These are phyloP conservation scores for Typhlomys cinereus DNA, from an alignment of 2,113 vertebrate species.

Conservation along the genomic window DNA sequence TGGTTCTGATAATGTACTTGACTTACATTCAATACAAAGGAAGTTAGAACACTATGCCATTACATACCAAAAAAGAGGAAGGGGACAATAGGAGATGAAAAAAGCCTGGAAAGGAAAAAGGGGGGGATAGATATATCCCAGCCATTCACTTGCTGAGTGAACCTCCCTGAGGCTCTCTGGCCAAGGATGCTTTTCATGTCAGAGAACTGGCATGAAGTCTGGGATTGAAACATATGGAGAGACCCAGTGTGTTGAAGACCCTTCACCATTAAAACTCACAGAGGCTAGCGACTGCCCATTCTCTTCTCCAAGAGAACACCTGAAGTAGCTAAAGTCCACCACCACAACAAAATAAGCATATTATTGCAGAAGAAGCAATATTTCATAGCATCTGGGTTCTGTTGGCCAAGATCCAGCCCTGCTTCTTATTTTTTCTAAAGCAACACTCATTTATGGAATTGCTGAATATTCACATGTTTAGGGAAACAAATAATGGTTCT, in stretches of 20 bases:
- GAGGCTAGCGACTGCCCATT: neutral
- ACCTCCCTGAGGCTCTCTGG: neutral
- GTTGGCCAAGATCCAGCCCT: neutral
- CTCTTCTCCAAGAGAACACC: neutral
- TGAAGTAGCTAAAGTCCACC: neutral
- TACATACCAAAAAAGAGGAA: neutral
- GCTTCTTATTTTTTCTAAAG: neutral
- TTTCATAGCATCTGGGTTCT: slow-evolving; percentile 7
- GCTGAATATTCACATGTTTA: neutral
- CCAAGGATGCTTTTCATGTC: neutral
- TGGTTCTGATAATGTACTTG: neutral
- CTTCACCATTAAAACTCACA: neutral
- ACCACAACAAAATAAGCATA: neutral
- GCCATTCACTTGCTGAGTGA: neutral
- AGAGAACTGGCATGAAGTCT: slow-evolving; percentile 2
- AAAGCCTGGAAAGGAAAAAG: neutral
- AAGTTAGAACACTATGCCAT: slow-evolving; percentile 51
- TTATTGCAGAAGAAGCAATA: neutral
- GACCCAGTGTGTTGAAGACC: neutral
- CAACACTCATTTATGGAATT: neutral
- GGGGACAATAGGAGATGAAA: fast-evolving
- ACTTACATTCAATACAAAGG: slow-evolving; percentile 35
- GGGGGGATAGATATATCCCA: neutral
- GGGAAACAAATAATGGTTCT: neutral
- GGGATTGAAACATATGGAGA: neutral